Conservation (phyloP, 2,797 vertebrate genomes). For the Micropoecilia bifurca region DNA sequence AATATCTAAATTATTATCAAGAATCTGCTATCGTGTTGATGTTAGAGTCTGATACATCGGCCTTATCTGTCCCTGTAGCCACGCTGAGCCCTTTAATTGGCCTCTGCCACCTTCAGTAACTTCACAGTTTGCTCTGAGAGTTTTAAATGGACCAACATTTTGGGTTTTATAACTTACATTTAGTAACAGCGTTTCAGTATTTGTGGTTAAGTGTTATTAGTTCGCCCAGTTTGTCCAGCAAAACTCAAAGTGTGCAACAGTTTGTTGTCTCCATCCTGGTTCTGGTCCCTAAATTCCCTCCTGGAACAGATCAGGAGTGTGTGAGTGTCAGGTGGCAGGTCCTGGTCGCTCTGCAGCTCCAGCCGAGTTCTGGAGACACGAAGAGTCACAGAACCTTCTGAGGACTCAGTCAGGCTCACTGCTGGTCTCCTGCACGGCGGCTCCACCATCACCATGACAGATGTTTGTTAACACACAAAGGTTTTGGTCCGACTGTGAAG, state of each 20-base stretch:
- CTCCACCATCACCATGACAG: too few relatives aligned
- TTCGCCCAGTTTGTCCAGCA: neutral
- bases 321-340: neutral
- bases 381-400: neutral
- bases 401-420: neutral
- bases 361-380: neutral
- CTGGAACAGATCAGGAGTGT: neutral
- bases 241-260: neutral
- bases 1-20: constrained; percentile 80
- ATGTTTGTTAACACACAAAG: neutral
- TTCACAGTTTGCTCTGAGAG: neutral
- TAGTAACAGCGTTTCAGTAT: neutral
- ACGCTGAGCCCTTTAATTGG: constrained; percentile 50
- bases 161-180: neutral
- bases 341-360: neutral
- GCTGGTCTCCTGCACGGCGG: neutral
- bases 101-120: constrained; percentile 47
- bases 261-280: neutral
- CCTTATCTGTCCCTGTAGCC: constrained; percentile 52
- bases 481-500: neutral
- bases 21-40: constrained; percentile 64
- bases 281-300: neutral
- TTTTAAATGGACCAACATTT: neutral
- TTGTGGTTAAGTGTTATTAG: neutral
- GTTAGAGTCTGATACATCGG: constrained; percentile 51